Evolutionary conservation across 2,888 invertebrate species (phyloP).

Genomic region (Eulithis testata): DNA sequence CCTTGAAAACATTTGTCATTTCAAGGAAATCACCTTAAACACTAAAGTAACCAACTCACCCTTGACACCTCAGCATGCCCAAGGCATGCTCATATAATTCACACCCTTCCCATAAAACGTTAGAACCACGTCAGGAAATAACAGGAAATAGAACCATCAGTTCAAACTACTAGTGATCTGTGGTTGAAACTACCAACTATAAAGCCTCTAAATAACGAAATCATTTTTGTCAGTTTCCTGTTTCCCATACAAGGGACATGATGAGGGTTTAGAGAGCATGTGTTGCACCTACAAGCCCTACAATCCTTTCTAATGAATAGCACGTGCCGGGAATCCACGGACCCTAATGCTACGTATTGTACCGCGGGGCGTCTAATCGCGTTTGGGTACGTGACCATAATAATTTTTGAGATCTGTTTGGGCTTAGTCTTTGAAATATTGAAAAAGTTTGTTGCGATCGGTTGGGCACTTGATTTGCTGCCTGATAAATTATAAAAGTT

Average conservation of each 20-base stretch:
- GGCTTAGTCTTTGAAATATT: conserved; percentile 14
- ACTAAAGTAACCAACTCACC: too few species aligned
- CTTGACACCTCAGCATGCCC: too few species aligned
- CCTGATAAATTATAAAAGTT: neutral
- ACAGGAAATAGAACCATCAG: neutral
- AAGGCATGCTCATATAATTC: too few species aligned
- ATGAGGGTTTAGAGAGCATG: conserved; percentile 25
- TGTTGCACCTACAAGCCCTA: conserved; percentile 26
- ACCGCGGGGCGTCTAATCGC: conserved; percentile 13
- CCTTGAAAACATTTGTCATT: too few species aligned
- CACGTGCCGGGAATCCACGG: conserved; percentile 33
- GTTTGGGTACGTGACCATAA: conserved; percentile 21
- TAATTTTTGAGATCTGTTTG: conserved; percentile 7
- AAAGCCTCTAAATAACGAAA: neutral
- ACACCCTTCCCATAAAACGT: too few species aligned
- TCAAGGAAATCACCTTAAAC: too few species aligned
- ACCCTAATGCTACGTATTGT: conserved; percentile 19
- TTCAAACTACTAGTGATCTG: neutral
- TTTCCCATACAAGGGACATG: conserved; percentile 6
- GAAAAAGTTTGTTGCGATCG: neutral
- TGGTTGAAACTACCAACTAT: neutral
- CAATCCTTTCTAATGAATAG: conserved; percentile 39
- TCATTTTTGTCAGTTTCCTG: conserved; percentile 3
- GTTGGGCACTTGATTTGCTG: neutral
- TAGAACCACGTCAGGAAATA: too few species aligned